A percentile compares a stretch with the other conserved stretches of the same genome.
Conservation (phyloP, 2,888 invertebrate genomes). For the Microctonus aethiopoides region DNA sequence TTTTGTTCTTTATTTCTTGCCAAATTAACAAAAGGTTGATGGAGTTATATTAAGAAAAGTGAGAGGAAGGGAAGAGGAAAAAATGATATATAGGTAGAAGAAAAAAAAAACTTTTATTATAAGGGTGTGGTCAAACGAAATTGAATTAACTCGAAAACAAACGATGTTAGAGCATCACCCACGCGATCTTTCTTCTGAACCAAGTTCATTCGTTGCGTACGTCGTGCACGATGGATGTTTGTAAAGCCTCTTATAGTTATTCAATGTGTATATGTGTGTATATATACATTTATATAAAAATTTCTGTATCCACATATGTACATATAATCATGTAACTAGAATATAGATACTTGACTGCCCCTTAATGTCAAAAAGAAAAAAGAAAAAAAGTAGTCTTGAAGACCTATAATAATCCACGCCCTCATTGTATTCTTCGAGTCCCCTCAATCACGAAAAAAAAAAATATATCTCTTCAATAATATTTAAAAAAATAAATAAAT, state of each 20-base stretch:
- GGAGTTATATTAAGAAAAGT: not conserved
- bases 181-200: not conserved
- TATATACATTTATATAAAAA: not conserved
- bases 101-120: not conserved
- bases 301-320: not conserved
- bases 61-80: not conserved
- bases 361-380: not conserved
- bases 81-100: not conserved
- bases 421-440: not conserved
- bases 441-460: too few relatives aligned
- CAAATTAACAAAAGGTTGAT: too few relatives aligned
- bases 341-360: not conserved
- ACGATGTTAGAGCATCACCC: conserved; percentile 31
- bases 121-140: conserved; percentile 41
- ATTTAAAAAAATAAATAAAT: not conserved
- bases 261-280: not conserved
- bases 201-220: not conserved
- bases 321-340: too few relatives aligned
- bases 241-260: conserved; percentile 10
- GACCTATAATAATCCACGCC: not conserved
- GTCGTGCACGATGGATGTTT: conserved; percentile 2
- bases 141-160: conserved; percentile 42
- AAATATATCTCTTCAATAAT: not conserved
- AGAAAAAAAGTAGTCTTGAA: not conserved
- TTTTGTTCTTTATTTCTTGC: too few relatives aligned